Percentiles rank a stretch among this genome's conserved stretches.
Evolutionary conservation across 2,888 invertebrate genomes (phyloP).

Genomic region (Dasysyrphus tricinctus): DNA sequence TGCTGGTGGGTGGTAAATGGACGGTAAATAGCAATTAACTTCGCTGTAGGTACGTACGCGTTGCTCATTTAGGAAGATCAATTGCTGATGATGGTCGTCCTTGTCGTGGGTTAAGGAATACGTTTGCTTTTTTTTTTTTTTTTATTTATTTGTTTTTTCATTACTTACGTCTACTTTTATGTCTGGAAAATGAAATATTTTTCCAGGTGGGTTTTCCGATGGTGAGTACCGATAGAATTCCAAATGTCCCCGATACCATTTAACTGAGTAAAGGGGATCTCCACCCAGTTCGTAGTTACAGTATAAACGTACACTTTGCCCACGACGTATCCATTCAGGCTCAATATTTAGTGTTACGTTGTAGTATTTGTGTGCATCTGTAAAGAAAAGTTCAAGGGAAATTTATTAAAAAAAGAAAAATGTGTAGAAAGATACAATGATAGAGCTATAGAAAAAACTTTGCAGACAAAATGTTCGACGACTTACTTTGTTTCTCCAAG

Average conservation of each 20-base stretch:
- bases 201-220: conserved; percentile 86
- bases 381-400: conserved; percentile 78
- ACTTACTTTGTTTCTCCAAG: too few species aligned
- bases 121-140: too few species aligned
- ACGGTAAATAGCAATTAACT: conserved; percentile 57
- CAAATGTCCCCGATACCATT: conserved; percentile 88
- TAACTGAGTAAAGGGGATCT: conserved; percentile 88
- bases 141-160: neutral
- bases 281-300: conserved; percentile 87
- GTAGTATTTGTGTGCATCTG: conserved; percentile 85
- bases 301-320: conserved; percentile 86
- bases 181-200: conserved; percentile 87
- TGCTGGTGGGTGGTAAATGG: conserved; percentile 18
- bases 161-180: conserved; percentile 88
- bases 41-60: neutral
- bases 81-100: conserved; percentile 34
- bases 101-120: neutral
- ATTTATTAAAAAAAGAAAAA: conserved; percentile 7
- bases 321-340: conserved; percentile 86
- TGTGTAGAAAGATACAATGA: too few species aligned
- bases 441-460: too few species aligned
- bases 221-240: conserved; percentile 89
- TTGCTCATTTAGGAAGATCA: conserved; percentile 36
- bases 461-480: too few species aligned
- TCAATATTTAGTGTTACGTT: conserved; percentile 85